Conservation (phyloP, 2,797 vertebrate species). For the Pachyuromys duprasi region DNA sequence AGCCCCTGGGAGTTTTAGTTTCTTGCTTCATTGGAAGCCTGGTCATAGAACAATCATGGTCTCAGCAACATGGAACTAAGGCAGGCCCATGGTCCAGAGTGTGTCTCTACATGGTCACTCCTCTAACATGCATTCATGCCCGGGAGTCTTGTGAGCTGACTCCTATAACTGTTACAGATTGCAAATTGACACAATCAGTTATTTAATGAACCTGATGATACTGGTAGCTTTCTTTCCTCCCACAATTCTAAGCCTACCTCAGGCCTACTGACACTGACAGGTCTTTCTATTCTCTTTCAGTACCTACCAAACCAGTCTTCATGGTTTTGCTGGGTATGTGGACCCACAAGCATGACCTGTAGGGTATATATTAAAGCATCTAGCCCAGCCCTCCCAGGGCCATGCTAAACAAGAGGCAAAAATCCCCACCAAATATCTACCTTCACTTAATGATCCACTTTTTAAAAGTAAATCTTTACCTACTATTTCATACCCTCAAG, state of each 20-base stretch:
- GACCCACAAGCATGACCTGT: not conserved
- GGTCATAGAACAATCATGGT: not conserved
- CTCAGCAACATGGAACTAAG: not conserved
- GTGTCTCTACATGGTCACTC: not conserved
- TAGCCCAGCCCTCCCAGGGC: not conserved
- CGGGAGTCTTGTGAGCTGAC: not conserved
- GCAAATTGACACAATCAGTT: not conserved
- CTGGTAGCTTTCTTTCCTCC: not conserved
- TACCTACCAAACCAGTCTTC: not conserved
- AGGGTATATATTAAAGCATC: not conserved
- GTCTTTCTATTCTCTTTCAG: not conserved
- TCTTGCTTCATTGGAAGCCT: conserved; percentile 54
- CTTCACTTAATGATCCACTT: no score
- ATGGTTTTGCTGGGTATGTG: not conserved
- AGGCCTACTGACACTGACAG: not conserved
- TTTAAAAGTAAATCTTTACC: not conserved
- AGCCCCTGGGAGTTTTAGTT: conserved; percentile 50
- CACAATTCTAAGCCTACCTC: not conserved
- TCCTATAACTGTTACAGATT: not conserved
- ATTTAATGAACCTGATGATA: not conserved
- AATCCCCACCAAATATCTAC: not conserved
- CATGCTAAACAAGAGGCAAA: not conserved
- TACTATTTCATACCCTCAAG: conserved; percentile 30
- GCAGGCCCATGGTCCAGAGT: not conserved
- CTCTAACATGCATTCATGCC: not conserved